phyloP scores from a whole-genome alignment of 2,113 vertebrate species.

The Microcebus murinus region DNA sequence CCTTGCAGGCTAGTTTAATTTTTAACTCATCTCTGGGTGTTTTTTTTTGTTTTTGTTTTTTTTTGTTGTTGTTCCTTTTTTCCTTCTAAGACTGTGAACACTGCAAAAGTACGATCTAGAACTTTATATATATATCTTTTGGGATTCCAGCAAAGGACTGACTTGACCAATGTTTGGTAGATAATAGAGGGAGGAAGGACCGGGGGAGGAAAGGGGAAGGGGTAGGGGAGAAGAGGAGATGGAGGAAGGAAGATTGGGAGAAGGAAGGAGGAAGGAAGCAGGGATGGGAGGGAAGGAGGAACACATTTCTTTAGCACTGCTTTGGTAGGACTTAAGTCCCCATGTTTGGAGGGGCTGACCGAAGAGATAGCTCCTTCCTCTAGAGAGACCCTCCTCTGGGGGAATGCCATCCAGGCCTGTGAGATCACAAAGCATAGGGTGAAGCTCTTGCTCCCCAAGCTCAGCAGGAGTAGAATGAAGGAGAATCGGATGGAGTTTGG shows the following conservation, averaged over 20 bases:
- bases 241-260: not conserved
- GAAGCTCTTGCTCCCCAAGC: not conserved
- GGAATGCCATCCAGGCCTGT: not conserved
- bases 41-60: too few species aligned
- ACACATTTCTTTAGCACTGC: not conserved
- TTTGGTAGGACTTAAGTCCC: not conserved
- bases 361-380: not conserved
- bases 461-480: not conserved
- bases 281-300: not conserved
- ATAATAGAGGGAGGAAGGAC: not conserved
- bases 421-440: not conserved
- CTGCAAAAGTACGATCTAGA: not conserved
- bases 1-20: not conserved
- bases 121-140: not conserved
- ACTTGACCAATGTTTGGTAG: not conserved
- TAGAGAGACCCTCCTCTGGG: not conserved
- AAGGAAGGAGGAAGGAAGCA: not conserved
- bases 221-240: too few species aligned
- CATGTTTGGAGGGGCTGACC: not conserved
- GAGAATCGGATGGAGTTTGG: not conserved
- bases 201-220: not conserved
- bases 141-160: not conserved
- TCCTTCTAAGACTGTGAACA: not conserved
- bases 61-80: not conserved
- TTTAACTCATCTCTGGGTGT: not conserved